Base-by-base conservation (phyloP, 2,113 vertebrate species). In the Lagopus leucura region DNA sequence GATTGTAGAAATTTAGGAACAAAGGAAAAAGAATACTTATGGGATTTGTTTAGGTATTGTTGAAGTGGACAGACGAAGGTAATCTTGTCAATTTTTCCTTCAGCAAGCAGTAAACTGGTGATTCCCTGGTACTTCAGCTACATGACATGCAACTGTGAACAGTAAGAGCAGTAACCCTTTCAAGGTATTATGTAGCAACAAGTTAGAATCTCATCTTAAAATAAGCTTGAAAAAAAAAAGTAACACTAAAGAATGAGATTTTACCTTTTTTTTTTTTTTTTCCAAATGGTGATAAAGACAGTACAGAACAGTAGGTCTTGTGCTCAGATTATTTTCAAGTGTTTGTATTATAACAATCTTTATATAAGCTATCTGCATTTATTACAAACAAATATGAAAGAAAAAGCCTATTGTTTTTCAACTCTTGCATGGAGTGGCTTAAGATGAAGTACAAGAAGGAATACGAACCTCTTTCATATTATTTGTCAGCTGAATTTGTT, bases 171-270 rank as follows among this genome's bases (percentile, higher is more conserved):
- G 32, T 6, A 36, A 5, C 52, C 11, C 30, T 8, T 8, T 38
- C 67, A 21, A 2, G 0, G 30, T 0, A 8, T 8, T 52, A 12
- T 0, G 3, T 4, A 70, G 27, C 0, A 2, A 10, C 20, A 34
- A 1, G 1, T 11, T 28, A 28, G 40, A 74, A 21, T 13, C 36
- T 5, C 71, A 38, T 64, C 54, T 36, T 61, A 5, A 69, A 77
- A 36, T 1, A 11, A 42, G 45, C 8, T 57, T 54, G 81, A 79
- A 93, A 84, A 66, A 54, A 72, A 94, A 61, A 65, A 72, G 13
- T 65, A 92, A n/a, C 58, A 83, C 55, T 78, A 22, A 32, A 67
- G 4, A 67, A 54, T 16, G 19, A 22, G 14, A 20, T 80, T 79
- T 76, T 55, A 72, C 12, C 11, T 8, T 2, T 52, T 65, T 54